Evolutionary conservation across 2,888 invertebrate species (phyloP), one percentile per base, ranked within the genome.

Genomic region (Poecilus cupreus): DNA sequence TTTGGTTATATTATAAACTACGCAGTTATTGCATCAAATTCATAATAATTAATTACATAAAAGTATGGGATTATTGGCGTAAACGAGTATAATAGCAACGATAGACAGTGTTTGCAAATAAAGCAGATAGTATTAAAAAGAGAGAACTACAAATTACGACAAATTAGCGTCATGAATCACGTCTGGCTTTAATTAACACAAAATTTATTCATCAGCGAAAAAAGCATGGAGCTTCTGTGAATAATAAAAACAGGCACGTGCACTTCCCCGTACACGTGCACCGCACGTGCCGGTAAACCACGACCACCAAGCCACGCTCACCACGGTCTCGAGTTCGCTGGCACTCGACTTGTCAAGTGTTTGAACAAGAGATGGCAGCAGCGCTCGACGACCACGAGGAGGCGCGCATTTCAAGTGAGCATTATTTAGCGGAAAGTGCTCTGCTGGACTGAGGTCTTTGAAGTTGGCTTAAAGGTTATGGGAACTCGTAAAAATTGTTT

Each of bases 401-500:
- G 37, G 72, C 46, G 72, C 43, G 46, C 43, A n/a, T 22, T 72
- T 72, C 43, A 72, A 72, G 72, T 72, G 64, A 68, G 64, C 37
- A 68, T 68, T 68, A 68, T 68, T 68, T 68, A 68, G 39, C 16
- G 16, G 16, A 60, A 24, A 26, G 64, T 4, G 46, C 32, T 32
- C 4, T 32, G 32, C 32, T 32, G 32, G 32, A 32, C 32, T 32
- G 32, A 5, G 46, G 13, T 16, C 60, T 60, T 60, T 60, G 60
- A 60, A 26, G 60, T 60, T 20, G 22, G 22, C 16, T 26, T 60
- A 32, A 10, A 60, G 24, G 46, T 72, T 46, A 72, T 72, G 72
- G 72, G 72, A 72, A 72, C 43, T 72, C 72, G 46, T 72, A 72
- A 72, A 72, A 72, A 43, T 70, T 72, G 72, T 72, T 72, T 72